Conservation (phyloP, 2,113 vertebrate genomes). For the Glaucidium brasilianum region DNA sequence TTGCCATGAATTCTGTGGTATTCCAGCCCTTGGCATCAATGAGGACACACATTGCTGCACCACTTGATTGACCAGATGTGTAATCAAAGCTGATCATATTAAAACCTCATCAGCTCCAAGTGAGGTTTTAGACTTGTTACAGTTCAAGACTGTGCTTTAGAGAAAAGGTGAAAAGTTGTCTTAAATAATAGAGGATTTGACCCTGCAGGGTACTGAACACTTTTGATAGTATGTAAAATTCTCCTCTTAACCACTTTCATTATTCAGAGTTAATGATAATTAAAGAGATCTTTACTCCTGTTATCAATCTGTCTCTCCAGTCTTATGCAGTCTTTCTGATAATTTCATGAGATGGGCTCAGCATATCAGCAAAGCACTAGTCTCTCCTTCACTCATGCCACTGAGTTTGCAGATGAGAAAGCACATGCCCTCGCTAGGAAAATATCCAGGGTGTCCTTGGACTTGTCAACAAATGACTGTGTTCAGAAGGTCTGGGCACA, state of each 20-base stretch:
- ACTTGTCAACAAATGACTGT: accelerated
- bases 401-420: background rate
- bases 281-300: background rate
- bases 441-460: background rate
- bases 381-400: background rate
- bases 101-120: background rate
- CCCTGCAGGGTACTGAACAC: background rate
- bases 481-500: background rate
- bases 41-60: background rate
- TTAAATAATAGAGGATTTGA: background rate
- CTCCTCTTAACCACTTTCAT: background rate
- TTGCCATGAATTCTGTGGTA: background rate
- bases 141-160: background rate
- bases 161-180: background rate
- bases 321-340: background rate
- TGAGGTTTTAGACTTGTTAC: background rate
- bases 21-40: background rate
- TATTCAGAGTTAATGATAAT: background rate
- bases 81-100: background rate
- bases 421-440: background rate
- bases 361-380: background rate
- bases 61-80: background rate
- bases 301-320: background rate
- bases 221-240: background rate
- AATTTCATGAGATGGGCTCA: background rate